Evolutionary conservation across 2,888 invertebrate species (phyloP).

Genomic region (Drosophila lacicola): DNA sequence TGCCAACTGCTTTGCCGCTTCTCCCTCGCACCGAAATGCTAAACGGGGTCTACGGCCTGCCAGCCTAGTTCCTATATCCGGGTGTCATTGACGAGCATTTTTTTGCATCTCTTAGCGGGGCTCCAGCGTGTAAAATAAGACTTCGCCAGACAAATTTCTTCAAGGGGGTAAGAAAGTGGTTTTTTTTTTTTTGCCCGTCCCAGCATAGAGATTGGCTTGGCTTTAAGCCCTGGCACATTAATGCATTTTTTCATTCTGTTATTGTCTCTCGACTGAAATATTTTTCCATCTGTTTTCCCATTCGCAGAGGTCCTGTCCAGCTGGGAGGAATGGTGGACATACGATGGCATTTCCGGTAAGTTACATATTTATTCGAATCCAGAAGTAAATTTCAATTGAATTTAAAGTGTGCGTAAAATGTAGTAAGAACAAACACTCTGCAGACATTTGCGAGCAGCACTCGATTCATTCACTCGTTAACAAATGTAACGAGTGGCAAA

Average conservation of each 20-base stretch:
- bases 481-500: slow-evolving; percentile 10
- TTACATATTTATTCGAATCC: slow-evolving; percentile 27
- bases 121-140: slow-evolving; percentile 7
- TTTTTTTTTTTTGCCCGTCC: neutral
- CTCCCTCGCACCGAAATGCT: neutral
- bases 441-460: neutral
- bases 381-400: slow-evolving; percentile 7
- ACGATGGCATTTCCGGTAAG: slow-evolving; percentile 97
- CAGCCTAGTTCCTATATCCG: slow-evolving; percentile 23
- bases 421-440: neutral
- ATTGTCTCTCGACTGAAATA: slow-evolving; percentile 27
- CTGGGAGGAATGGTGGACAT: slow-evolving; percentile 99
- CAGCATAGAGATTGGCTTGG: slow-evolving; percentile 2
- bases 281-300: slow-evolving; percentile 12
- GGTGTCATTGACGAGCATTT: slow-evolving; percentile 21
- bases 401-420: slow-evolving; percentile 2
- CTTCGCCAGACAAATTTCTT: slow-evolving; percentile 44
- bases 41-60: slow-evolving; percentile 30
- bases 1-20: slow-evolving; percentile 48
- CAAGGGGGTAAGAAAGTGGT: slow-evolving; percentile 18
- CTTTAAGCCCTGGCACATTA: slow-evolving; percentile 51
- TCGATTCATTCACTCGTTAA: slow-evolving; percentile 4
- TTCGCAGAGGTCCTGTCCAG: slow-evolving; percentile 86
- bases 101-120: neutral
- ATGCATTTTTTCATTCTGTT: slow-evolving; percentile 35